These are phyloP conservation scores for Drosophila busckii DNA, from an alignment of 1,140 invertebrate species.

Conservation along the genomic window DNA sequence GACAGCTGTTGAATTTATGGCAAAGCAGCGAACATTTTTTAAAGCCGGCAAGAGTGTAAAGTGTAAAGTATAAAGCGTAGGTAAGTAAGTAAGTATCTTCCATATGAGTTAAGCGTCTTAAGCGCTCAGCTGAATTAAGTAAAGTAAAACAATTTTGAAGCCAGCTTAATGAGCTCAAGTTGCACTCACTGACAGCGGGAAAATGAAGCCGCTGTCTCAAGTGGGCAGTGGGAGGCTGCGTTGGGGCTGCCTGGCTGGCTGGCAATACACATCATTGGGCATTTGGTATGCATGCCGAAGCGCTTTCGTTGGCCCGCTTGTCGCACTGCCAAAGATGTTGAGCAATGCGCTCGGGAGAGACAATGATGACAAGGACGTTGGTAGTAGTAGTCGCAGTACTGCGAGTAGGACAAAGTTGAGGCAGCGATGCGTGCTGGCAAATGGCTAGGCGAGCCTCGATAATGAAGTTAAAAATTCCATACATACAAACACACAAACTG, in stretches of 20 bases:
- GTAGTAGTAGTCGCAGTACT: too few relatives aligned
- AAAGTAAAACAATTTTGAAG: too few relatives aligned
- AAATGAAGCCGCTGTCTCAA: constrained; percentile 45
- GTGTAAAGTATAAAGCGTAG: too few relatives aligned
- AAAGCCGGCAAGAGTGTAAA: too few relatives aligned
- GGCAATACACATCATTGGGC: constrained; percentile 71
- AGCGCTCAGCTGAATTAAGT: not conserved
- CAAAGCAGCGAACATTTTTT: constrained; percentile 29
- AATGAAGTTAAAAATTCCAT: constrained; percentile 76
- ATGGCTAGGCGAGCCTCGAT: constrained; percentile 52
- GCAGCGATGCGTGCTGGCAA: constrained; percentile 43
- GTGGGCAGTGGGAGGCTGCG: constrained; percentile 12
- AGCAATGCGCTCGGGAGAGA: constrained; percentile 64
- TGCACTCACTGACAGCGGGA: constrained; percentile 10
- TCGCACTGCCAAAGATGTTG: constrained; percentile 47
- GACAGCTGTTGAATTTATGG: constrained; percentile 69
- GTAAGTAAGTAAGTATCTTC: too few relatives aligned
- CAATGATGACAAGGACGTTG: constrained; percentile 33
- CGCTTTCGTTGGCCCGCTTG: constrained; percentile 18
- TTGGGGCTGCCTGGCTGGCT: constrained; percentile 28
- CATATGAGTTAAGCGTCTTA: constrained; percentile 3
- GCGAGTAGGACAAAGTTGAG: constrained; percentile 18
- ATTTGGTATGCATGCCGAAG: constrained; percentile 72
- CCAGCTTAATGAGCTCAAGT: constrained; percentile 2
- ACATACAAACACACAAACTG: constrained; percentile 70